Evolutionary conservation across 2,113 vertebrate genomes (phyloP).

Genomic region (Tichodroma muraria): DNA sequence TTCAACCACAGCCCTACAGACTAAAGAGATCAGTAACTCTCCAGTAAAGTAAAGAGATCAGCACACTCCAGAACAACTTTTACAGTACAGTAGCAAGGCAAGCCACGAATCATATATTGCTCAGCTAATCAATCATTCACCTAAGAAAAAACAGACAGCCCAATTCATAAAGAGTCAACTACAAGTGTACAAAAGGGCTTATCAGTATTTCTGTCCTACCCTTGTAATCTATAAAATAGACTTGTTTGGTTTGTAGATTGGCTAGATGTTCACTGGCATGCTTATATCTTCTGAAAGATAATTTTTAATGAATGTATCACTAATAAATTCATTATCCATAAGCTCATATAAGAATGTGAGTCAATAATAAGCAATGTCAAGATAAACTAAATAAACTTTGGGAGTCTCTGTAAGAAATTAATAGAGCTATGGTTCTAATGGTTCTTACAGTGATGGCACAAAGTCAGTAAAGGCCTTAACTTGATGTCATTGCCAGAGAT

Average conservation of each 20-base stretch:
- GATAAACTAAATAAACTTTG: not conserved
- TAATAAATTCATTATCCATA: not conserved
- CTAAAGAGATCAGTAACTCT: not conserved
- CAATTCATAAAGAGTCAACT: not conserved
- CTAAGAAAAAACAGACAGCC: conserved; percentile 16
- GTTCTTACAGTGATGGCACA: not conserved
- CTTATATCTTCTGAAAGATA: not conserved
- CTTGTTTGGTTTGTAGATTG: not conserved
- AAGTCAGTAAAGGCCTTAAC: not conserved
- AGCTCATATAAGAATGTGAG: not conserved
- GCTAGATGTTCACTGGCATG: not conserved
- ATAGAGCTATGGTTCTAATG: not conserved
- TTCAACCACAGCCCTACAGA: not conserved
- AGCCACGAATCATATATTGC: conserved; percentile 3
- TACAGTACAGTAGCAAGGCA: not conserved
- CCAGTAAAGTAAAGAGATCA: not conserved
- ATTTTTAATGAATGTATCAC: not conserved
- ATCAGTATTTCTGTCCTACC: not conserved
- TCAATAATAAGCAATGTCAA: not conserved
- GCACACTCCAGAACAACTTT: not conserved
- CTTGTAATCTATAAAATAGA: not conserved
- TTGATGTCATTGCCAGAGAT: not conserved
- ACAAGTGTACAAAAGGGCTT: not conserved
- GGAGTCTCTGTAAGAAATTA: not conserved
- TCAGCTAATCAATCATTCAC: conserved; percentile 25